phyloP scores from a whole-genome alignment of 2,888 invertebrate genomes.

The Laothoe populi region DNA sequence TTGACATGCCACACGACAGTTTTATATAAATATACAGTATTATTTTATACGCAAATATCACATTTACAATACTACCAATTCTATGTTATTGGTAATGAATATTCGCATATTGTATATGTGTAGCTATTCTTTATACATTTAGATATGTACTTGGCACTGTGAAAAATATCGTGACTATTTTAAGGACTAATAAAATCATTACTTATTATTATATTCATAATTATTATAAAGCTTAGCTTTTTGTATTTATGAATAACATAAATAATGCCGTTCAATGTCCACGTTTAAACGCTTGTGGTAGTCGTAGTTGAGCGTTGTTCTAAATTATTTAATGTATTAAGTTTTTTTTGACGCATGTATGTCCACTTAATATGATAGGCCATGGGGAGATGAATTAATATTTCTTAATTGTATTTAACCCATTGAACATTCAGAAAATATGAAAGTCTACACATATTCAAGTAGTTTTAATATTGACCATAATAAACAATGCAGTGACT shows the following conservation, averaged over 20 bases:
- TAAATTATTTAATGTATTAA: background rate
- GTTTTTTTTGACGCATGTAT: background rate
- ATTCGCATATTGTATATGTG: background rate
- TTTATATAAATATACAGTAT: slow-evolving; percentile 61
- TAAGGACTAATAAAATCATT: background rate
- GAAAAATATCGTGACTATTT: background rate
- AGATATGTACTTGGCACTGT: background rate
- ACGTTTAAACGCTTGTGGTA: background rate
- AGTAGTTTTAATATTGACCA: background rate
- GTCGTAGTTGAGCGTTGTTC: background rate
- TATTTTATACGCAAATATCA: slow-evolving; percentile 52
- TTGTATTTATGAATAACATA: slow-evolving; percentile 10
- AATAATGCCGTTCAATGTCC: background rate
- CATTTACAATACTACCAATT: slow-evolving; percentile 39
- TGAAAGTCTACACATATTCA: background rate
- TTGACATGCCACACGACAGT: slow-evolving; percentile 49
- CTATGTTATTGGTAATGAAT: background rate
- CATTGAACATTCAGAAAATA: background rate
- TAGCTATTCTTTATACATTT: background rate
- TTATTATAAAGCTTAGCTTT: background rate
- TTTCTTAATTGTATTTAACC: background rate
- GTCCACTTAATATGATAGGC: background rate
- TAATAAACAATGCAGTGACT: background rate
- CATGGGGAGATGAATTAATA: background rate
- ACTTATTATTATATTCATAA: background rate